These are phyloP conservation scores for Phenganax marumi DNA, from an alignment of 92 coral and sea anemone species.

Conservation along the genomic window DNA sequence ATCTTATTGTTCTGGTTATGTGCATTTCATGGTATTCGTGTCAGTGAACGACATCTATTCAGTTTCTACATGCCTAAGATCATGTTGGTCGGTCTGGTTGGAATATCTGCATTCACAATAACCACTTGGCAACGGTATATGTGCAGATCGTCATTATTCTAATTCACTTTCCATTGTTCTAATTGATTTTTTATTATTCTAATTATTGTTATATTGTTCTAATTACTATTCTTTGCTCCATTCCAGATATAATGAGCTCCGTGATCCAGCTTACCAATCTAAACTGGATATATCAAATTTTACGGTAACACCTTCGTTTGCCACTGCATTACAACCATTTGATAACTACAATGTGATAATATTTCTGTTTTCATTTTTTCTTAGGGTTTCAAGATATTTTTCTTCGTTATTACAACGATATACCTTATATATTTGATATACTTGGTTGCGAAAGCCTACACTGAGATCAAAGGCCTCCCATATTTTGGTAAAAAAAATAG, in stretches of 20 bases:
- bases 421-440: slow-evolving; percentile 82
- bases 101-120: slow-evolving; percentile 88
- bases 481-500: slow-evolving; percentile 70
- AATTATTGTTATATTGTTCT: too few relatives aligned
- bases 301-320: slow-evolving; percentile 58
- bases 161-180: neutral
- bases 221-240: neutral
- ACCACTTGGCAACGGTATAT: slow-evolving; percentile 99
- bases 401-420: slow-evolving; percentile 85
- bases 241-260: slow-evolving; percentile 83
- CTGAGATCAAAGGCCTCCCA: slow-evolving; percentile 92
- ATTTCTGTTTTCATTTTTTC: neutral
- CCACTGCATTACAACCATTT: neutral
- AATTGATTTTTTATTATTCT: too few relatives aligned
- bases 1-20: slow-evolving; percentile 93
- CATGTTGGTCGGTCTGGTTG: slow-evolving; percentile 81
- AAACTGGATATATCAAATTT: slow-evolving; percentile 95
- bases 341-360: neutral
- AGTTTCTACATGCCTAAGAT: slow-evolving; percentile 86
- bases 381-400: slow-evolving; percentile 93
- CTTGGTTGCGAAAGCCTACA: slow-evolving; percentile 83
- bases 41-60: slow-evolving; percentile 80
- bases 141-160: slow-evolving; percentile 24
- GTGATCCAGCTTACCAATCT: slow-evolving; percentile 95
- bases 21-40: slow-evolving; percentile 98